Conservation (phyloP, 2,888 invertebrate species). For the Athrips mouffetella region DNA sequence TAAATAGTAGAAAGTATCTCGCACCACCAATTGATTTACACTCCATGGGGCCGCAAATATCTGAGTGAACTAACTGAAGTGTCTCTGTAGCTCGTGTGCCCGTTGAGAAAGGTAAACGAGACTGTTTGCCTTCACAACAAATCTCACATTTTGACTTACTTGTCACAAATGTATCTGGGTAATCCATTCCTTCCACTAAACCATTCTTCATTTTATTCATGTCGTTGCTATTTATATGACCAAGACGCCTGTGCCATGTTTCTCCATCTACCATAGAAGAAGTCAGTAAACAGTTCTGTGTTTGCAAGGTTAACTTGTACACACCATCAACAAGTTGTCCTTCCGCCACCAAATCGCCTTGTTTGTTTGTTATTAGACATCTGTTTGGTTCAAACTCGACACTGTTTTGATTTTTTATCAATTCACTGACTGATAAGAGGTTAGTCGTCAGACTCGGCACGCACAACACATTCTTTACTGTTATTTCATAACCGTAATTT, state of each 20-base stretch:
- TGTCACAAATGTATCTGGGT: conserved; percentile 17
- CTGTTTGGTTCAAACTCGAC: conserved; percentile 13
- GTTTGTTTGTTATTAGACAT: conserved; percentile 16
- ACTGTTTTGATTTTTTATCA: conserved; percentile 22
- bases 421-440: conserved; percentile 12
- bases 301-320: neutral
- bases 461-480: conserved; percentile 13
- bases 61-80: conserved; percentile 21
- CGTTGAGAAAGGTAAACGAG: conserved; percentile 27
- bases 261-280: neutral
- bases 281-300: conserved; percentile 18
- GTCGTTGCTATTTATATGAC: conserved; percentile 16
- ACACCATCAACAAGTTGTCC: conserved; percentile 8
- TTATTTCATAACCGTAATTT: conserved; percentile 6
- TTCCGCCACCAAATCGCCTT: conserved; percentile 16
- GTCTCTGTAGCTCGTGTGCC: conserved; percentile 23
- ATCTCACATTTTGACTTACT: conserved; percentile 20
- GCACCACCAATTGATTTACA: conserved; percentile 23
- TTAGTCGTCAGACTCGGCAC: conserved; percentile 16
- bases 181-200: conserved; percentile 21
- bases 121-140: conserved; percentile 33
- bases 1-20: conserved; percentile 34
- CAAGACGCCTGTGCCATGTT: conserved; percentile 26
- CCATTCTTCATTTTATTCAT: conserved; percentile 20
- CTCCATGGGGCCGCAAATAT: too few relatives aligned